Percentiles rank a stretch among this genome's conserved stretches.
phyloP scores from a whole-genome alignment of 2,888 invertebrate species.

The Phortica magna region DNA sequence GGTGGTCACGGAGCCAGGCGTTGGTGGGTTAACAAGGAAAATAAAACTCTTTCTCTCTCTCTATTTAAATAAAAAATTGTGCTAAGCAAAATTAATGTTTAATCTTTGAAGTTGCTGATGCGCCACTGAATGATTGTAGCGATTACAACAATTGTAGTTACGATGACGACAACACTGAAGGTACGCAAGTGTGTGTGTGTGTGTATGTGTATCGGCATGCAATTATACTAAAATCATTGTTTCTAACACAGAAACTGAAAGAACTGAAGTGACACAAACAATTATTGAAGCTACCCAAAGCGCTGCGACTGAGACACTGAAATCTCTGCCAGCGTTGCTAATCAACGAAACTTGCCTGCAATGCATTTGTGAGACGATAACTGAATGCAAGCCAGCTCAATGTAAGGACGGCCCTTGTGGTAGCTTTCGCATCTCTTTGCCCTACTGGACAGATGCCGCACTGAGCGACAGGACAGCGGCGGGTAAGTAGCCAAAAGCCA shows the following conservation, averaged over 20 bases:
- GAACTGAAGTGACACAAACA: neutral
- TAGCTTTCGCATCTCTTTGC: conserved; percentile 63
- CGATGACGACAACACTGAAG: too few species aligned
- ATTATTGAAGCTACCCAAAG: neutral
- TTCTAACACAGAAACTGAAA: too few species aligned
- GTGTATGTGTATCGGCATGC: too few species aligned
- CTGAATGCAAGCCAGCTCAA: conserved; percentile 52
- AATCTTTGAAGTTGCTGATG: neutral
- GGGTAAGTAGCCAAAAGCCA: neutral
- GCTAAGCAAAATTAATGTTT: too few species aligned
- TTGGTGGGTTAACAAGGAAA: conserved; percentile 45
- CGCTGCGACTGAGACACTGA: neutral
- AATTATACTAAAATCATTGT: too few species aligned
- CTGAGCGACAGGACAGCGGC: neutral
- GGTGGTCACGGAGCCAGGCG: conserved; percentile 42
- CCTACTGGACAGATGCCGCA: conserved; percentile 70
- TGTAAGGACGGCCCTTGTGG: conserved; percentile 58
- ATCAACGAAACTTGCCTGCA: conserved; percentile 60
- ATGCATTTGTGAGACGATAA: conserved; percentile 65
- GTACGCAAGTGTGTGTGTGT: too few species aligned
- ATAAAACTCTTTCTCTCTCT: too few species aligned
- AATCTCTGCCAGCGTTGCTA: neutral
- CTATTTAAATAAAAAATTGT: too few species aligned
- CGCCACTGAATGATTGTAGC: neutral
- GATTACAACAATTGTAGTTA: too few species aligned